Evolutionary conservation across 2,888 invertebrate species (phyloP), one percentile per base, ranked within the genome.

Genomic region (Brachylomia viminalis): DNA sequence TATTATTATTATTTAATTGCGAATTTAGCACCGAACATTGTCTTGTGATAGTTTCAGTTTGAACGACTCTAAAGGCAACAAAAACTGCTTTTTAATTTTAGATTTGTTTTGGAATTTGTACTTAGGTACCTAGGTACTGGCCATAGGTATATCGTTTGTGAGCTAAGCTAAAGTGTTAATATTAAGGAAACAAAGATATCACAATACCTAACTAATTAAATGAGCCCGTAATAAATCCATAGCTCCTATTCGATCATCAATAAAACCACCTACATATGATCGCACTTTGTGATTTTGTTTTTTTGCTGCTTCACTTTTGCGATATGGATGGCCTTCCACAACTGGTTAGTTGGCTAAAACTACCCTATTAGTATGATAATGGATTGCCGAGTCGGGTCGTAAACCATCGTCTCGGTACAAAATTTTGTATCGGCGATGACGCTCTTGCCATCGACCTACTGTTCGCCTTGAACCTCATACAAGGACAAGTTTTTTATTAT

Each of bases 291-390:
- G 66, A 85, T 80, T 79, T 80, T 79, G 77, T 81, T 84, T 84
- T 71, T 79, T 76, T 78, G 54, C 69, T 77, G 80, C 75, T 77
- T 80, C 70, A 82, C 75, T 83, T 85, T 85, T 87, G 86, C 82
- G 74, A 77, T 76, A 85, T 79, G 69, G 79, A 76, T 72, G 87
- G 86, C 87, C 89, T 89, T 89, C 87, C 80, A 84, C 79, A 91
- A 92, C 92, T 89, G 91, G 92, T 92, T 92, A 84, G 88, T 86
- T 89, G 78, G 88, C 86, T 91, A 92, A 92, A 93, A 92, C 91
- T 88, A 92, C 92, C 92, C 94, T 87, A 95, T 95, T 95, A 93
- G 91, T 93, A 95, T 95, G 94, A 89, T 95, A 95, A 95, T 95
- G 88, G 89, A 90, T 92, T 91, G 90, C 83, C 87, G 87, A 91